phyloP scores from a whole-genome alignment of 2,797 vertebrate species.

The Rhynchotus rufescens region DNA sequence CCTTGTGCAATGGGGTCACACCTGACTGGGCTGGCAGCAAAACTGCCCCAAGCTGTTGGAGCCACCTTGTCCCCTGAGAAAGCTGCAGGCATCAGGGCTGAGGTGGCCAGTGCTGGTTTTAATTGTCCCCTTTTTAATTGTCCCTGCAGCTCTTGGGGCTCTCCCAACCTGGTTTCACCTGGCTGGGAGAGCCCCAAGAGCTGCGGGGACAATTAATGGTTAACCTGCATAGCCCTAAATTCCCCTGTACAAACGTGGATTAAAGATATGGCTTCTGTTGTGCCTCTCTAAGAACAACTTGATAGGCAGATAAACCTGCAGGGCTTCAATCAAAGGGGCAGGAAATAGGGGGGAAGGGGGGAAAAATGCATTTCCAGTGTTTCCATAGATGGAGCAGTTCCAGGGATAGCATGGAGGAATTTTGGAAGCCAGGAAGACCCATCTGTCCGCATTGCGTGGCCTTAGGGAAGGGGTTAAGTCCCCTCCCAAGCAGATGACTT shows the following conservation, averaged over 20 bases:
- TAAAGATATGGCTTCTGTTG: not conserved
- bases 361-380: not conserved
- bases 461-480: not conserved
- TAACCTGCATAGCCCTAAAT: not conserved
- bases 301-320: not conserved
- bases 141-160: rapidly evolving
- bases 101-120: not conserved
- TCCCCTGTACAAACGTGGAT: rapidly evolving
- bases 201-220: no score
- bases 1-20: not conserved
- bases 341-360: not conserved
- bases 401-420: not conserved
- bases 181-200: no score
- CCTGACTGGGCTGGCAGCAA: not conserved
- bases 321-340: not conserved
- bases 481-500: conserved; percentile 14
- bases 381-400: not conserved
- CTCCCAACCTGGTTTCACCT: not conserved
- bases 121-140: not conserved
- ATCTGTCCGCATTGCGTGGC: not conserved
- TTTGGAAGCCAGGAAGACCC: not conserved
- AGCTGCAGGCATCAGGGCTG: not conserved
- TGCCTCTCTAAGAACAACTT: not conserved
- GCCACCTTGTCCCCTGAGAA: not conserved
- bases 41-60: not conserved